These are phyloP conservation scores for Solenopsis invicta DNA, from an alignment of 1,140 invertebrate genomes.

Conservation along the genomic window DNA sequence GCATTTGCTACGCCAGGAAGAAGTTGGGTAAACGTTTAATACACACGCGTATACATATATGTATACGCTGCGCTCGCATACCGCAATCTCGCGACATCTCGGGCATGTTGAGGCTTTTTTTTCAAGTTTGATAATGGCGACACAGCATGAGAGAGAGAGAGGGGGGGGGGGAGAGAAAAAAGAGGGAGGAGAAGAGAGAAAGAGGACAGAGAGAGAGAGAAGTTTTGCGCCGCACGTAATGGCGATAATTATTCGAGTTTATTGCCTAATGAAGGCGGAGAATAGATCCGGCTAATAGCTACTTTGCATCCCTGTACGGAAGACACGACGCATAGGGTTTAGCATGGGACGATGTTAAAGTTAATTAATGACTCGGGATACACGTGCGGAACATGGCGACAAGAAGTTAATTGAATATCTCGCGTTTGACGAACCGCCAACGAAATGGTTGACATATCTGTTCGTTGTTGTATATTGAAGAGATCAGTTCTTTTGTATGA, in stretches of 20 bases:
- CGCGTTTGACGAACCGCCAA: constrained; percentile 47
- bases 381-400: constrained; percentile 33
- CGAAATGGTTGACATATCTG: constrained; percentile 24
- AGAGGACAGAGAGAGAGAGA: neutral
- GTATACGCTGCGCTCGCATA: neutral
- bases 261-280: constrained; percentile 70
- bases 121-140: neutral
- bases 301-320: constrained; percentile 71
- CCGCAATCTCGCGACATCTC: constrained; percentile 40
- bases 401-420: constrained; percentile 71
- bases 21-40: constrained; percentile 57
- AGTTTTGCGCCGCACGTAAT: constrained; percentile 44
- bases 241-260: constrained; percentile 73
- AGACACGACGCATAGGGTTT: constrained; percentile 14
- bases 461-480: constrained; percentile 23
- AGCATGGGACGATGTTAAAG: constrained; percentile 44
- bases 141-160: neutral
- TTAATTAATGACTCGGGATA: constrained; percentile 71
- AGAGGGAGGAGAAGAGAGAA: neutral
- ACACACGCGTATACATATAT: neutral
- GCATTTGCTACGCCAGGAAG: constrained; percentile 18
- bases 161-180: neutral
- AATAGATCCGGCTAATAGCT: constrained; percentile 71
- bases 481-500: neutral
- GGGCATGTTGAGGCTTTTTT: constrained; percentile 34